phyloP scores from a whole-genome alignment of 2,113 vertebrate species.

The Onychostoma macrolepis region DNA sequence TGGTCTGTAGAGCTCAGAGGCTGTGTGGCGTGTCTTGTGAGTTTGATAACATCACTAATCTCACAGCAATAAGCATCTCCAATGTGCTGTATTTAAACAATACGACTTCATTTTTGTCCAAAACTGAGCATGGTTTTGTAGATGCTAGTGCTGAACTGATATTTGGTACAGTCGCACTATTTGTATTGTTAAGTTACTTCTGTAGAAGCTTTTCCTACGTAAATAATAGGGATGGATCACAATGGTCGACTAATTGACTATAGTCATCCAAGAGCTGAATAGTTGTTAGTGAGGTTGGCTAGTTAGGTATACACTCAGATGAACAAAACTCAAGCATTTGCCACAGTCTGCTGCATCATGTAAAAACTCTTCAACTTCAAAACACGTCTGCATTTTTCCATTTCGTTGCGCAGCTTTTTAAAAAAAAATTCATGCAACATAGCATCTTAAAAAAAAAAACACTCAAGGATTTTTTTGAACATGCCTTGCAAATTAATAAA shows the following conservation, averaged over 20 bases:
- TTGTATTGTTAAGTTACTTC: background rate
- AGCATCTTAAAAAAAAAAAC: background rate
- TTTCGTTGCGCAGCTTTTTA: background rate
- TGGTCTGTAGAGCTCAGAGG: background rate
- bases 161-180: background rate
- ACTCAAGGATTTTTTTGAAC: background rate
- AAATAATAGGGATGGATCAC: background rate
- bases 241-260: background rate
- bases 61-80: background rate
- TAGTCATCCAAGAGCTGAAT: background rate
- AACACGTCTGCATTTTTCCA: background rate
- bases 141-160: background rate
- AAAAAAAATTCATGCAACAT: background rate
- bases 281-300: background rate
- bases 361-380: background rate
- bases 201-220: background rate
- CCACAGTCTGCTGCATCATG: background rate
- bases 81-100: background rate
- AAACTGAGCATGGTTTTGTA: background rate
- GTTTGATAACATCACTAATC: constrained; percentile 31
- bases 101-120: background rate
- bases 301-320: background rate
- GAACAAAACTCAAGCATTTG: background rate
- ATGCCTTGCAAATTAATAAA: background rate
- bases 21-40: constrained; percentile 31